Conservation (phyloP, 2,797 vertebrate species). For the Lepidocolaptes lacrymiger region DNA sequence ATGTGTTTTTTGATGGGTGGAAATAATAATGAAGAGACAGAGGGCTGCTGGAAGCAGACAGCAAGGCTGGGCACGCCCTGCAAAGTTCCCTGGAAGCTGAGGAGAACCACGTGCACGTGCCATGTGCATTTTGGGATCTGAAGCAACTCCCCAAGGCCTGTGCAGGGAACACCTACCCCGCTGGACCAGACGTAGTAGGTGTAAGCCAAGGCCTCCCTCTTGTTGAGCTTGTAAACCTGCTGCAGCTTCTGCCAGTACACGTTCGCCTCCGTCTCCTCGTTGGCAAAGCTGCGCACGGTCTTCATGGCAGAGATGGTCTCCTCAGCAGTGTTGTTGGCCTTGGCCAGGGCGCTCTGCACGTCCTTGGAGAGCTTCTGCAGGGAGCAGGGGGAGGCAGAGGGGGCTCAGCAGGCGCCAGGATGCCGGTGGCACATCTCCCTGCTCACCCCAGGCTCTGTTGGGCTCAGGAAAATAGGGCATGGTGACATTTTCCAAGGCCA, state of each 20-base stretch:
- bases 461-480: not conserved
- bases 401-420: rapidly evolving
- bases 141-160: not conserved
- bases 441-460: rapidly evolving
- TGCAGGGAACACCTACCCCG: conserved; percentile 76
- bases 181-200: conserved; percentile 92
- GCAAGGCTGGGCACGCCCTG: not conserved
- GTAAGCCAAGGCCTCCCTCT: conserved; percentile 89
- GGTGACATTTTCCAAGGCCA: not conserved
- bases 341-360: conserved; percentile 89
- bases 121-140: rapidly evolving
- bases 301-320: conserved; percentile 94
- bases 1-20: not conserved
- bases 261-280: conserved; percentile 84
- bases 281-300: conserved; percentile 95
- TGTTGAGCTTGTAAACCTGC: conserved; percentile 89
- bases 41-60: not conserved
- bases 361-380: conserved; percentile 89
- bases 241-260: conserved; percentile 84
- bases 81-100: not conserved
- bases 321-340: conserved; percentile 93
- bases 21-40: not conserved
- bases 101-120: rapidly evolving
- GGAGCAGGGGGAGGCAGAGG: not conserved
- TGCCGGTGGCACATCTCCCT: rapidly evolving